Base-by-base conservation (phyloP, 2,797 vertebrate species). In the Menidia menidia region DNA sequence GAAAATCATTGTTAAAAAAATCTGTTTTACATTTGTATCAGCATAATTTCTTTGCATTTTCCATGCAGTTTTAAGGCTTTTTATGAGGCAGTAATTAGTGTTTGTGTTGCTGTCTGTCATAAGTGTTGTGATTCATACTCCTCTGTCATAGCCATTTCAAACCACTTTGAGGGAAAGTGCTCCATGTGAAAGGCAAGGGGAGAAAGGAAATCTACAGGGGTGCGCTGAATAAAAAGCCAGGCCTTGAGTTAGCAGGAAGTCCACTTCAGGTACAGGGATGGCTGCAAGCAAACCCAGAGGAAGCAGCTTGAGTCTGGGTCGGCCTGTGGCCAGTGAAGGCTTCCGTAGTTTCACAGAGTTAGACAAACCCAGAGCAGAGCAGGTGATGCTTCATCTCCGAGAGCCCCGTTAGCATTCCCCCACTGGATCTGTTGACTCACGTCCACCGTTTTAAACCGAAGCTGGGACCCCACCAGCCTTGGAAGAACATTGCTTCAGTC, bases 171-270 rank as follows among this genome's bases (percentile, higher is more conserved):
- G 8, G 59, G 45, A 48, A 59, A 57, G 43, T 0, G 15, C 64
- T 19, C 58, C 16, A 45, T 53, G 33, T 61, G 19, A 58, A 50
- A 47, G 53, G 35, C 60, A 53, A 60, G 32, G 15, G n/a, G 54
- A n/a, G 12, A 62, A 57, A 74, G 33, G 62, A 15, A 39, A 59
- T 39, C 25, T 58, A 32, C 54, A 53, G 45, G 61, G 25, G 71
- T 19, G 4, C 4, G 19, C 9, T 39, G 55, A 39, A 0, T 42
- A 25, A 54, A 33, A 33, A 64, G 43, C 47, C 32, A 18, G 0
- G 25, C 55, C 15, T 35, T 67, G 52, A 42, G 64, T 54, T 62
- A 35, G 50, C 48, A 64, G 48, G 19, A 19, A n/a, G 35, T 15
- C 25, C 25, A 25, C 25, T 25, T 25, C 25, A 25, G 6, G 7